phyloP scores from a whole-genome alignment of 2,888 invertebrate genomes.

The Atethmia centrago region DNA sequence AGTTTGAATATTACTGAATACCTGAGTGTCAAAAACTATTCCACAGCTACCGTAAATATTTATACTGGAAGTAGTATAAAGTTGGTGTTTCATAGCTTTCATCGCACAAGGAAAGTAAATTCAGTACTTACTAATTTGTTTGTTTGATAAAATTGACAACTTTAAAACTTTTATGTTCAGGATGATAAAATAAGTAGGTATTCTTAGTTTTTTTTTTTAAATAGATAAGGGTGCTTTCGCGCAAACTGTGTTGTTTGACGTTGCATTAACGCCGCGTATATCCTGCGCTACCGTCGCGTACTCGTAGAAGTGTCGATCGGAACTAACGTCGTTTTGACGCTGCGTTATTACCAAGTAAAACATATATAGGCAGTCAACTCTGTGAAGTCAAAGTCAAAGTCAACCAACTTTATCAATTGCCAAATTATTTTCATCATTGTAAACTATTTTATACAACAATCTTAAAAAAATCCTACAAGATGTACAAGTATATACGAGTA shows the following conservation, averaged over 20 bases:
- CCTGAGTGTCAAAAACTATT: conserved; percentile 11
- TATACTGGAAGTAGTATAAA: conserved; percentile 17
- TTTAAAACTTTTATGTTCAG: not conserved
- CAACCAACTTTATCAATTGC: conserved; percentile 34
- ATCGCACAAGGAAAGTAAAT: not conserved
- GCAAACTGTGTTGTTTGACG: not conserved
- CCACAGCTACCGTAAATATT: conserved; percentile 14
- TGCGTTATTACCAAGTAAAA: conserved; percentile 2
- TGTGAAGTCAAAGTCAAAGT: conserved; percentile 14
- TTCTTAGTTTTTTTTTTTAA: not conserved
- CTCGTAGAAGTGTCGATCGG: too few species aligned
- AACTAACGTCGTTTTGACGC: not conserved
- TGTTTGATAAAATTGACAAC: not conserved
- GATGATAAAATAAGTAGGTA: not conserved
- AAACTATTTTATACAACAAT: too few species aligned
- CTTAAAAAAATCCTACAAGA: too few species aligned
- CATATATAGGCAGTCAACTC: not conserved
- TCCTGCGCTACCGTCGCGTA: not conserved
- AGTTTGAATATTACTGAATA: conserved; percentile 19
- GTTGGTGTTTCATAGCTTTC: conserved; percentile 19
- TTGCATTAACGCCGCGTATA: not conserved
- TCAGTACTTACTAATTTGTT: not conserved
- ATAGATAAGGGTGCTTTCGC: not conserved
- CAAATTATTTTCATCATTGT: too few species aligned
- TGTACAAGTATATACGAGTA: too few species aligned